Percentiles rank a stretch among this genome's conserved stretches.
Conservation (phyloP, 1,140 invertebrate genomes). For the Euura saliciscinereae region DNA sequence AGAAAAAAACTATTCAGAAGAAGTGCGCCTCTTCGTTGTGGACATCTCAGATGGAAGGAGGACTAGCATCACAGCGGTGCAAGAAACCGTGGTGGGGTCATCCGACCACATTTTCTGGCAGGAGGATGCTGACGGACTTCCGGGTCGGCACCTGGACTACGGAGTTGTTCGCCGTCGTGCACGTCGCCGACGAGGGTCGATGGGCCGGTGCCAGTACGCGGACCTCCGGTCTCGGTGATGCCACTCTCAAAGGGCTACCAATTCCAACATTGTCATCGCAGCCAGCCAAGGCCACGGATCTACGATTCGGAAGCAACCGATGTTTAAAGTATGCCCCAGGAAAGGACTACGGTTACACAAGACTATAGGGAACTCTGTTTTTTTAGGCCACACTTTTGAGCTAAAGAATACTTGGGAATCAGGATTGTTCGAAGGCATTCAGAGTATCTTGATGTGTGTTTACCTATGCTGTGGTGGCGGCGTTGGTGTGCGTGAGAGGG, state of each 20-base stretch:
- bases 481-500: too few relatives aligned
- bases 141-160: constrained; percentile 30
- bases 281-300: neutral
- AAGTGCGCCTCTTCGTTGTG: constrained; percentile 4
- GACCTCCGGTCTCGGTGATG: constrained; percentile 47
- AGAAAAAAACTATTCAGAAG: too few relatives aligned
- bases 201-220: constrained; percentile 50
- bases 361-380: too few relatives aligned
- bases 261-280: constrained; percentile 35
- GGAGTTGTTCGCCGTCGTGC: constrained; percentile 21
- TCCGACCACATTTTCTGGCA: constrained; percentile 50
- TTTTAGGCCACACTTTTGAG: too few relatives aligned
- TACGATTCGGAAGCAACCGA: neutral
- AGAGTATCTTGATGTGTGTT: too few relatives aligned
- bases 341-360: neutral
- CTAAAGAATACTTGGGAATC: neutral
- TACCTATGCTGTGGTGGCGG: too few relatives aligned
- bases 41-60: constrained; percentile 37
- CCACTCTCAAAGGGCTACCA: constrained; percentile 37
- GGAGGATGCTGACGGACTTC: constrained; percentile 56
- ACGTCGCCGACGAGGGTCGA: constrained; percentile 36
- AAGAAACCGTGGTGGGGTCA: constrained; percentile 51
- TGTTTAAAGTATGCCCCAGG: neutral
- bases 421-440: neutral
- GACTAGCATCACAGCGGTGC: constrained; percentile 47